These are phyloP conservation scores for Aulostomus chinensis DNA, from an alignment of 2,797 vertebrate genomes.

Conservation along the genomic window DNA sequence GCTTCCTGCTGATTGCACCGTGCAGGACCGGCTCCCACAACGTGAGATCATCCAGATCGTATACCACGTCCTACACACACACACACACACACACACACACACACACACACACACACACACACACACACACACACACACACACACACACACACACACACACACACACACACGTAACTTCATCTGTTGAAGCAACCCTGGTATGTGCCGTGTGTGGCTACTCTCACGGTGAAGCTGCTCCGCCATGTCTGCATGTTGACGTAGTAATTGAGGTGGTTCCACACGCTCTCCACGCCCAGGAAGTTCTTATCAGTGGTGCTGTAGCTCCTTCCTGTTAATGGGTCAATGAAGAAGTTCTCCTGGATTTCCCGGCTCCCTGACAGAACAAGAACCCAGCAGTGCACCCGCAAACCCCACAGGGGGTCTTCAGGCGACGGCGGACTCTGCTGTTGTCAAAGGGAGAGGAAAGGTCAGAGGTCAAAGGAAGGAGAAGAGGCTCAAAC, in stretches of 20 bases:
- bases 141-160: conserved; percentile 3
- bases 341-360: conserved; percentile 89
- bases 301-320: conserved; percentile 67
- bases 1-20: conserved; percentile 46
- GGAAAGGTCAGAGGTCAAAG: background rate
- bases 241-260: conserved; percentile 96
- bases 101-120: conserved; percentile 1
- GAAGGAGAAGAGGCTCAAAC: no score
- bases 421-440: conserved; percentile 61
- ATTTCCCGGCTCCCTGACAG: conserved; percentile 84
- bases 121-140: conserved; percentile 20
- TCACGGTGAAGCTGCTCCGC: conserved; percentile 81
- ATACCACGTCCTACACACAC: conserved; percentile 82
- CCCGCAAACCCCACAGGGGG: conserved; percentile 80
- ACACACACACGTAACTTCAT: background rate
- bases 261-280: conserved; percentile 93
- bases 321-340: conserved; percentile 83
- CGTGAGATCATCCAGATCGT: conserved; percentile 82
- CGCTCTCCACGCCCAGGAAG: conserved; percentile 92
- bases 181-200: no score
- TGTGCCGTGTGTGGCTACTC: background rate
- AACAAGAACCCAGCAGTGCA: conserved; percentile 93
- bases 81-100: conserved; percentile 9
- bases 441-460: conserved; percentile 58
- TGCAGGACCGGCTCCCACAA: conserved; percentile 86